Evolutionary conservation across 1,140 invertebrate genomes (phyloP).

Genomic region (Eubasilissa regina): DNA sequence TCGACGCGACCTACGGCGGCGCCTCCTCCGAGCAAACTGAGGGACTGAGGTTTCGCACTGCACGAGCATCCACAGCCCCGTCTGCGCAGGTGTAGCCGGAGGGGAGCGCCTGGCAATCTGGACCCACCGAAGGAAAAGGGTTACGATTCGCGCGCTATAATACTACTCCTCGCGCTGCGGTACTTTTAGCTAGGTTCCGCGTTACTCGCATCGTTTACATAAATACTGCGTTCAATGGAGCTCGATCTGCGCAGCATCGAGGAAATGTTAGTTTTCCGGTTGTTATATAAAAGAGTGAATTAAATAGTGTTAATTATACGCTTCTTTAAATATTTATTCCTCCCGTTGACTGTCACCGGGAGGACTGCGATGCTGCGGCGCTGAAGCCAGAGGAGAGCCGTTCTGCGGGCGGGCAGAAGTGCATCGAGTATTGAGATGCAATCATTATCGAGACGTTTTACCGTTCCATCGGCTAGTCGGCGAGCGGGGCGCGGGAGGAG

Average conservation of each 20-base stretch:
- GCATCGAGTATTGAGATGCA: too few relatives aligned
- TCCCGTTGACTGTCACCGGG: too few relatives aligned
- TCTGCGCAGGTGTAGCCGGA: not conserved
- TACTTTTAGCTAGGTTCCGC: slow-evolving; percentile 2
- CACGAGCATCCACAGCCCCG: slow-evolving; percentile 18
- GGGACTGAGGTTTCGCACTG: slow-evolving; percentile 35
- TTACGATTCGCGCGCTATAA: not conserved
- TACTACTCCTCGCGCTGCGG: not conserved
- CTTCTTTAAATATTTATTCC: too few relatives aligned
- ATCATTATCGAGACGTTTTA: too few relatives aligned
- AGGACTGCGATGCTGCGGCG: too few relatives aligned
- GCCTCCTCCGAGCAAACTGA: slow-evolving; percentile 38
- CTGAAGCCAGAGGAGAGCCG: too few relatives aligned
- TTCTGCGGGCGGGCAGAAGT: too few relatives aligned
- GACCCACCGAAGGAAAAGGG: not conserved
- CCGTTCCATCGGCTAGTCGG: too few relatives aligned
- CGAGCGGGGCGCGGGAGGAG: too few relatives aligned
- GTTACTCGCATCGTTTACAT: not conserved
- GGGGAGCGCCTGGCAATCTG: slow-evolving; percentile 5
- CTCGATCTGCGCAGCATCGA: slow-evolving; percentile 34
- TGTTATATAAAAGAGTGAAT: slow-evolving; percentile 22
- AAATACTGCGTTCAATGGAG: not conserved
- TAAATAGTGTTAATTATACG: not conserved
- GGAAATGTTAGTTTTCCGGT: slow-evolving; percentile 32
- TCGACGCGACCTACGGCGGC: slow-evolving; percentile 5